A percentile compares a stretch with the other conserved stretches of the same genome.
These are phyloP conservation scores for Strigamia transsilvanica DNA, from an alignment of 2,888 invertebrate genomes.

Conservation along the genomic window DNA sequence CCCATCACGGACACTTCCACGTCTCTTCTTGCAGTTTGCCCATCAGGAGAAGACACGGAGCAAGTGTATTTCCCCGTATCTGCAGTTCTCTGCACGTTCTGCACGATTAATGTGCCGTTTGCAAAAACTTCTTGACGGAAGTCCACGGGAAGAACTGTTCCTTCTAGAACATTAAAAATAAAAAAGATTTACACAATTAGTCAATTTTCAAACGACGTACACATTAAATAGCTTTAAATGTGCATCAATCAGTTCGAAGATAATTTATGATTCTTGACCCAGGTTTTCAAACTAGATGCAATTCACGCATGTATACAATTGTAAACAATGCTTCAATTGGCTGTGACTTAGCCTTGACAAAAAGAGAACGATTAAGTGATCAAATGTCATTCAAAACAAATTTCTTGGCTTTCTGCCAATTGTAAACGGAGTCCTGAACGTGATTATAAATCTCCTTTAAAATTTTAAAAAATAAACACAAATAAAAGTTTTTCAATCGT, in stretches of 20 bases:
- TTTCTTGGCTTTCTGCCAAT: neutral
- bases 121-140: constrained; percentile 92
- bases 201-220: neutral
- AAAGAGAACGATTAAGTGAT: constrained; percentile 12
- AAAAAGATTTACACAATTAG: neutral
- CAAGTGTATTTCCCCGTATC: constrained; percentile 80
- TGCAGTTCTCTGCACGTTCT: constrained; percentile 89
- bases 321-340: too few relatives aligned
- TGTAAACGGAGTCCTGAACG: neutral
- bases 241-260: too few relatives aligned
- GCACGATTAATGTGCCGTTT: constrained; percentile 92
- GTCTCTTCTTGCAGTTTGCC: constrained; percentile 84
- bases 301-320: too few relatives aligned
- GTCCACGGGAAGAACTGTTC: constrained; percentile 88
- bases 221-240: too few relatives aligned
- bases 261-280: too few relatives aligned
- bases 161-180: constrained; percentile 68
- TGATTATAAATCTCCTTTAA: too few relatives aligned
- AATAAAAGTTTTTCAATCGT: too few relatives aligned
- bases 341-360: neutral
- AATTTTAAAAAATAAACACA: too few relatives aligned
- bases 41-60: constrained; percentile 74
- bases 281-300: too few relatives aligned
- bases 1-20: constrained; percentile 96
- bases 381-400: constrained; percentile 18